Percentiles rank a stretch among this genome's conserved stretches.
Evolutionary conservation across 37 sponge, comb jelly and placozoan genomes (phyloP).

Genomic region (Ephydatia muelleri): DNA sequence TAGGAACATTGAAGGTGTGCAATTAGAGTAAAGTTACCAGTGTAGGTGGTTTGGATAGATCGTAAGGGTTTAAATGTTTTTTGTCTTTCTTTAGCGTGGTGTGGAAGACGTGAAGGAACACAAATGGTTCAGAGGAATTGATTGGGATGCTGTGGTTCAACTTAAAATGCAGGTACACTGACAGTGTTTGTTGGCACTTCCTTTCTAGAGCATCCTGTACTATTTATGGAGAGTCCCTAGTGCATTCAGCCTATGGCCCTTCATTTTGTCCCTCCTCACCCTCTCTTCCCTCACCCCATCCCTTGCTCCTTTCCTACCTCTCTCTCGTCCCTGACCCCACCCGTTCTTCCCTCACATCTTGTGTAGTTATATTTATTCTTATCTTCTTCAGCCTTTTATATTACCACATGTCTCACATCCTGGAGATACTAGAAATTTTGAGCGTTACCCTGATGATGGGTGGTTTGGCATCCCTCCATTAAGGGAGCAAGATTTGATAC

Average conservation of each 20-base stretch:
- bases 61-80: neutral
- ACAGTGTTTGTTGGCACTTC: neutral
- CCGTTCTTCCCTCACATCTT: neutral
- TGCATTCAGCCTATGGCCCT: no score
- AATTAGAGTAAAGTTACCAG: neutral
- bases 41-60: neutral
- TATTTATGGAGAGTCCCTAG: neutral
- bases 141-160: constrained; percentile 88
- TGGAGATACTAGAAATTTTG: constrained; percentile 94
- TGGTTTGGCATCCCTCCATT: constrained; percentile 83
- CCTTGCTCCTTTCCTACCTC: constrained; percentile 8
- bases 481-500: constrained; percentile 52
- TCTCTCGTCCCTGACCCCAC: neutral
- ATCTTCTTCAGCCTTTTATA: constrained; percentile 72
- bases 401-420: constrained; percentile 79
- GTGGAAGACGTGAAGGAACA: constrained; percentile 89
- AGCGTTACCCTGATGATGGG: constrained; percentile 89
- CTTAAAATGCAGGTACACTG: neutral
- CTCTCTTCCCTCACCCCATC: constrained; percentile 2
- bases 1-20: constrained; percentile 88
- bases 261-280: neutral
- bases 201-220: neutral
- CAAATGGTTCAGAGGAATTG: constrained; percentile 87
- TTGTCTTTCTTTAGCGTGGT: constrained; percentile 65
- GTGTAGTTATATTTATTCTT: neutral